Evolutionary conservation across 2,113 vertebrate genomes (phyloP), one percentile per base, ranked within the genome.

Genomic region (Marmota flaviventris): DNA sequence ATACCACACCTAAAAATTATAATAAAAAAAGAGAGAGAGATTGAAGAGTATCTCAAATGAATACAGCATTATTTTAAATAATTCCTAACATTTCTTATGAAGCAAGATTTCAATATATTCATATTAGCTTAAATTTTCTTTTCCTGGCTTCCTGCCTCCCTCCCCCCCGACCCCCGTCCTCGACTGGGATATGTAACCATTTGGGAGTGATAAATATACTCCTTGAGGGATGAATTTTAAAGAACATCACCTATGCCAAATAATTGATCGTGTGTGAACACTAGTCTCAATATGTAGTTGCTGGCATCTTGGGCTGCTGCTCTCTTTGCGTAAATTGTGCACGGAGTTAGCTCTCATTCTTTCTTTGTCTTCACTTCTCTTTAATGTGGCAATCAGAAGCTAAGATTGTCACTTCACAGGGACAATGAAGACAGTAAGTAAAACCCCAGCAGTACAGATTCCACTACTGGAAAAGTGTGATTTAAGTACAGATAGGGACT

Each of bases 191-290:
- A 20, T 51, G 48, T 96, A 87, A 97, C 94, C 95, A 97, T 96
- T 97, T 83, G 94, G 85, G 92, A 97, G 89, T 98, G 98, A 98
- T 96, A 96, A 98, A 98, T 97, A 96, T 51, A 76, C 13, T 37
- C 56, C 86, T 97, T 97, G 84, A 97, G 91, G 96, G n/a, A 93
- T 97, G 94, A 96, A 93, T 98, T 98, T 98, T 98, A 98, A 97
- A 97, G 96, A 89, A 98, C 97, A 96, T 96, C 95, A 95, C 53
- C 79, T 98, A 84, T 97, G 96, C 92, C 97, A 94, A 97, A 97
- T 98, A 97, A 97, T 98, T 98, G 97, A 97, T 98, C 93, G 63
- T n/a, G 89, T 94, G 90, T 95, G 98, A 98, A 97, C 96, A 95
- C 94, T 81, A 42, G 89, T 96, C 85, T 98, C 89, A 29, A 51